phyloP scores from a whole-genome alignment of 2,113 vertebrate genomes.

The Ammodytes marinus region DNA sequence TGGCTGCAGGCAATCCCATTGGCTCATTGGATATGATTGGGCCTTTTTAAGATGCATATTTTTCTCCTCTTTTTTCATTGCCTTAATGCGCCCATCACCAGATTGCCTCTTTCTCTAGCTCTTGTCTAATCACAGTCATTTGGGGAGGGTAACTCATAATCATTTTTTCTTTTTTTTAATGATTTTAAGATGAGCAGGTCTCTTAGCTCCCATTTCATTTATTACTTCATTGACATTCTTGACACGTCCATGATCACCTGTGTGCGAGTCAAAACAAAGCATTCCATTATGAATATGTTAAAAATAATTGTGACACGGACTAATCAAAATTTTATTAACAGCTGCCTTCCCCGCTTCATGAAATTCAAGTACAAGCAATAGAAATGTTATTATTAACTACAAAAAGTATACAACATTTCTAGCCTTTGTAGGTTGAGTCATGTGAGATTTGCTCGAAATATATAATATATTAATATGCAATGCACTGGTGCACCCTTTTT shows the following conservation, averaged over 20 bases:
- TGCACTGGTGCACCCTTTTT: conserved; percentile 37
- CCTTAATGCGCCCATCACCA: conserved; percentile 67
- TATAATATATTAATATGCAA: conserved; percentile 54
- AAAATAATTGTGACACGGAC: conserved; percentile 65
- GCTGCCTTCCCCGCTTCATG: conserved; percentile 42
- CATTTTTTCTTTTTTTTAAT: conserved; percentile 64
- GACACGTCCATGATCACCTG: conserved; percentile 63
- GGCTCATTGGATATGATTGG: conserved; percentile 68
- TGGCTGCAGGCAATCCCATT: conserved; percentile 65
- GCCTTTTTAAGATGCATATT: conserved; percentile 59
- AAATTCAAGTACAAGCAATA: conserved; percentile 48
- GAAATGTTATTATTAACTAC: conserved; percentile 48
- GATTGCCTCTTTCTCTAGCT: conserved; percentile 52
- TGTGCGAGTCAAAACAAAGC: conserved; percentile 69
- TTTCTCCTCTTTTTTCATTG: conserved; percentile 46
- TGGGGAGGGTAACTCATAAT: conserved; percentile 57
- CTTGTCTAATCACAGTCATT: conserved; percentile 70
- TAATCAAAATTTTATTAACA: conserved; percentile 61
- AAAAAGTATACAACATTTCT: conserved; percentile 9
- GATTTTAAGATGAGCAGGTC: conserved; percentile 57
- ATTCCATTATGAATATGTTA: conserved; percentile 66
- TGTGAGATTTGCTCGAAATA: conserved; percentile 16
- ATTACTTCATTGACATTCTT: conserved; percentile 60
- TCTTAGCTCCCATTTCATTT: conserved; percentile 58
- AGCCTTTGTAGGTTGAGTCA: conserved; percentile 10